Evolutionary conservation across 2,888 invertebrate genomes (phyloP).

Genomic region (Eugnorisma glareosa): DNA sequence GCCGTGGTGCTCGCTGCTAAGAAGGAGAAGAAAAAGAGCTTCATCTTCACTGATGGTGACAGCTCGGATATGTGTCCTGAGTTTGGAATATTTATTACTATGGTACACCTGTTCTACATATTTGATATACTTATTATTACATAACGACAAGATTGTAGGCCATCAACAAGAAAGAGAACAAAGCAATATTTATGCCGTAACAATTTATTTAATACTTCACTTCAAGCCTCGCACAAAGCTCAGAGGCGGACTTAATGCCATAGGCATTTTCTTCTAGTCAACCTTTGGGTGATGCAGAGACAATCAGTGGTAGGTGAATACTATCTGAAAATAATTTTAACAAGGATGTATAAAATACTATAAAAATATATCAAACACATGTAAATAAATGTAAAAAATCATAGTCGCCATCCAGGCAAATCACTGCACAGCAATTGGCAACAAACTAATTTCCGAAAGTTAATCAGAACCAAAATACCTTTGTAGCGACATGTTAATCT

Average conservation of each 20-base stretch:
- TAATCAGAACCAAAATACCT: background rate
- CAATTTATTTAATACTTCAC: too few relatives aligned
- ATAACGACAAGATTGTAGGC: background rate
- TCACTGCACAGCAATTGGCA: background rate
- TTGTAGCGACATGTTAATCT: background rate
- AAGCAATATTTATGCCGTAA: background rate
- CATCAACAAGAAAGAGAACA: background rate
- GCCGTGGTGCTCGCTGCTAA: slow-evolving; percentile 97
- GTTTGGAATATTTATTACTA: slow-evolving; percentile 99
- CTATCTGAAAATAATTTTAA: too few relatives aligned
- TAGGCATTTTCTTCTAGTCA: too few relatives aligned
- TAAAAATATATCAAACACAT: too few relatives aligned
- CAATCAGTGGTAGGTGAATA: too few relatives aligned
- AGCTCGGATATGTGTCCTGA: slow-evolving; percentile 97
- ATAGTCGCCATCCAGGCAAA: too few relatives aligned
- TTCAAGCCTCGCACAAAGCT: too few relatives aligned
- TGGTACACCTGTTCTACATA: slow-evolving; percentile 91
- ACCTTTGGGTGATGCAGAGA: too few relatives aligned
- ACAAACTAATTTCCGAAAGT: background rate
- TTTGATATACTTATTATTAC: background rate
- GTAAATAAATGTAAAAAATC: too few relatives aligned
- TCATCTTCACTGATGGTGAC: slow-evolving; percentile 98
- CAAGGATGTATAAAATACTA: too few relatives aligned
- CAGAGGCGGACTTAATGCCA: too few relatives aligned
- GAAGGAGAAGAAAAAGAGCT: slow-evolving; percentile 97